Conservation (phyloP, 2,888 invertebrate species). For the Argyra leucocephala region DNA sequence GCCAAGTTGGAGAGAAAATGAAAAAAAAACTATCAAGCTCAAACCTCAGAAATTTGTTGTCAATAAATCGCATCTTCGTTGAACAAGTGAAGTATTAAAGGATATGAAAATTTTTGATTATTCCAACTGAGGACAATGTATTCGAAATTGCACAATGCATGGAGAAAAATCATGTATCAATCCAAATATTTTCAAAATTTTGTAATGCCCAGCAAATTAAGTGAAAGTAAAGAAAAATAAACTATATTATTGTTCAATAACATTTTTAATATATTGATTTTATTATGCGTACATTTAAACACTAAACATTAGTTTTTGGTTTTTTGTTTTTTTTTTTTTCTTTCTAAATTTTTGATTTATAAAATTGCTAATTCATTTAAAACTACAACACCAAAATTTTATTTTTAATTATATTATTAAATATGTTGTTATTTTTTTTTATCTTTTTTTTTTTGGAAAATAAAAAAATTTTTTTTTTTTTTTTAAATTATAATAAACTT, state of each 20-base stretch:
- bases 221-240: background rate
- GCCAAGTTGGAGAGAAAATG: too few species aligned
- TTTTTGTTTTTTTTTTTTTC: background rate
- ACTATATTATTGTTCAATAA: background rate
- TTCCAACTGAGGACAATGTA: too few species aligned
- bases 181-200: too few species aligned
- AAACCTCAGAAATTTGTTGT: too few species aligned
- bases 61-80: too few species aligned
- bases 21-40: too few species aligned
- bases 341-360: background rate
- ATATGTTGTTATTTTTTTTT: too few species aligned
- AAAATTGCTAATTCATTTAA: background rate
- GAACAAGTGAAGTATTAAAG: too few species aligned
- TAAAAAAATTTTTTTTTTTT: background rate
- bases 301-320: background rate
- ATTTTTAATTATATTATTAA: background rate
- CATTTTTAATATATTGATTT: conserved; percentile 1
- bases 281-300: conserved; percentile 6
- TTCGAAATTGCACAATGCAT: too few species aligned
- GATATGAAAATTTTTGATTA: too few species aligned
- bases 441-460: background rate
- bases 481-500: background rate
- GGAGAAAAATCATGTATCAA: too few species aligned
- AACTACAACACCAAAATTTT: background rate
- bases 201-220: too few species aligned